Evolutionary conservation across 2,113 vertebrate species (phyloP), one percentile per base, ranked within the genome.

Genomic region (Micromys minutus): DNA sequence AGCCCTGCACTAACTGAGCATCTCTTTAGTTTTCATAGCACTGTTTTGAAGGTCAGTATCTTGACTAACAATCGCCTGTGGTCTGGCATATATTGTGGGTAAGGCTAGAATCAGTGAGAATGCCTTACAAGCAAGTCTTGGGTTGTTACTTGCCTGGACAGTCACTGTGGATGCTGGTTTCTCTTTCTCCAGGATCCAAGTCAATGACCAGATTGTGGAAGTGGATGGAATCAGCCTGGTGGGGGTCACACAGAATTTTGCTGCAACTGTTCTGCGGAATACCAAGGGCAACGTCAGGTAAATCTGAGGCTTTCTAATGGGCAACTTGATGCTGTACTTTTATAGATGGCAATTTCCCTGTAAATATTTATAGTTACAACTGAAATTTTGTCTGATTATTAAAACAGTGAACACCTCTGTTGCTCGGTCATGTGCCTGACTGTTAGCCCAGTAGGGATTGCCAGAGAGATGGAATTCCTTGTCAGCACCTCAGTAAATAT

Each of bases 201-300:
- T 99, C 96, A 99, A 99, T 87, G 99, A 99, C 98, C 99, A 99
- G 98, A 99, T 99, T 57, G 99, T 99, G 95, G 99, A 99, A 98
- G 99, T 99, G 90, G 99, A 99, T 87, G 99, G 99, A 91, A 99
- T 99, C 98, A 99, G 99, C 96, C 98, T 99, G 98, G 99, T 99
- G 94, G 99, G 99, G 0, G 99, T 99, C 95, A 99, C 99, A 0
- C 99, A 99, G 98, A 99, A 99, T 98, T 99, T 99, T 91, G 99
- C 99, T 90, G 99, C 99, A n/a, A 99, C 99, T 1, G 99, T 99
- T 98, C 99, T 99, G 95, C 99, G 99, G 98, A 99, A 99, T 98
- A 99, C 99, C 81, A 99, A 99, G 95, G 99, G 99, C 89, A 99
- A 99, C 16, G 99, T 99, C 97, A 99, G 99, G 99, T 99, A 98